Conservation (phyloP, 2,888 invertebrate genomes). For the Auanema sp. region DNA sequence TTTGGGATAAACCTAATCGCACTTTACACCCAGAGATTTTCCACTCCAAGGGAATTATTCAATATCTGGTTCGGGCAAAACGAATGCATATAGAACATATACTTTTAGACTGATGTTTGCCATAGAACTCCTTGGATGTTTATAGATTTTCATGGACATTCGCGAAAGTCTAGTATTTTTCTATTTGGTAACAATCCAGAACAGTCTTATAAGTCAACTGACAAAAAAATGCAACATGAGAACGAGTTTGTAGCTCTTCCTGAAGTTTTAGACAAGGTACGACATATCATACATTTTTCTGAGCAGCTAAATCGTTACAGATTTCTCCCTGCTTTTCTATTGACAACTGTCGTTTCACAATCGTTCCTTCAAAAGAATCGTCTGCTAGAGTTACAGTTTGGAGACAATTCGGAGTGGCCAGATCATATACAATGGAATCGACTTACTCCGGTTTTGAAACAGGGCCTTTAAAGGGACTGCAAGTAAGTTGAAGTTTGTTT, state of each 20-base stretch:
- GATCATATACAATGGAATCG: constrained; percentile 83
- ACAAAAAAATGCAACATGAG: constrained; percentile 18
- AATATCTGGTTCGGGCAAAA: constrained; percentile 60
- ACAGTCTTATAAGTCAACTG: constrained; percentile 52
- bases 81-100: neutral
- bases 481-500: constrained; percentile 29
- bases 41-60: constrained; percentile 76
- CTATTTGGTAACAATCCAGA: constrained; percentile 83
- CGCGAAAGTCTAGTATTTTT: constrained; percentile 81
- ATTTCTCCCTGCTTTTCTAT: constrained; percentile 27
- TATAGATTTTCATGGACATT: constrained; percentile 91
- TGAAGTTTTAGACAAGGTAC: constrained; percentile 29
- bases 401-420: constrained; percentile 79
- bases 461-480: constrained; percentile 74
- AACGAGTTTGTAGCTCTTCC: constrained; percentile 27
- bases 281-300: neutral
- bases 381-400: constrained; percentile 84
- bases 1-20: constrained; percentile 85
- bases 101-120: constrained; percentile 40
- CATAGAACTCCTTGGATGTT: constrained; percentile 71
- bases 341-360: constrained; percentile 76
- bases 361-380: constrained; percentile 79
- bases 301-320: constrained; percentile 54
- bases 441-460: constrained; percentile 83
- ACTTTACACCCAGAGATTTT: constrained; percentile 91